Percentiles rank a stretch among this genome's conserved stretches.
phyloP scores from a whole-genome alignment of 1,140 invertebrate species.

The Drosophila orosa region DNA sequence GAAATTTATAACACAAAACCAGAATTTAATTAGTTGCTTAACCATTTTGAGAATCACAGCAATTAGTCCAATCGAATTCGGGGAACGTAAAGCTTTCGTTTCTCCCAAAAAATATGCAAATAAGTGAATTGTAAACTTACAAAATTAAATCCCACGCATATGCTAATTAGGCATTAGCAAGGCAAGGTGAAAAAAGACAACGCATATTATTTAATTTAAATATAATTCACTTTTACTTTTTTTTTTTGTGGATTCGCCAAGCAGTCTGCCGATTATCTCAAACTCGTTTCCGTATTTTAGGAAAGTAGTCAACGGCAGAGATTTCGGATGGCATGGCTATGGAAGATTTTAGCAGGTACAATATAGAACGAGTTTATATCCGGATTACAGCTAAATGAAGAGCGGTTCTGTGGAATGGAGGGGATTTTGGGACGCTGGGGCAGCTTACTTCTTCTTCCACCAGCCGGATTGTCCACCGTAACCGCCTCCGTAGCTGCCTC shows the following conservation, averaged over 20 bases:
- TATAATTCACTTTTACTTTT: conserved; percentile 40
- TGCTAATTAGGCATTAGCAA: background rate
- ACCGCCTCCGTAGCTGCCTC: conserved; percentile 34
- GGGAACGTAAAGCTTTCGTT: background rate
- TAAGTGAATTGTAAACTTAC: conserved; percentile 5
- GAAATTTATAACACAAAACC: conserved; percentile 1
- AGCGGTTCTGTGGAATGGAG: background rate
- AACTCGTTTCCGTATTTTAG: conserved; percentile 38
- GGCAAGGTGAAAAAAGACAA: conserved; percentile 1
- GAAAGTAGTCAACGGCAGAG: conserved; percentile 1
- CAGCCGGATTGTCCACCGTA: conserved; percentile 59
- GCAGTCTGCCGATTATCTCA: conserved; percentile 19
- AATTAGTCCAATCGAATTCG: background rate
- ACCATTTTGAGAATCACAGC: background rate
- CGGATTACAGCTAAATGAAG: conserved; percentile 25
- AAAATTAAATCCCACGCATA: background rate
- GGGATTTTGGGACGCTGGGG: background rate
- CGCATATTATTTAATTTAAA: conserved; percentile 24
- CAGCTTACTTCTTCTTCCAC: conserved; percentile 60
- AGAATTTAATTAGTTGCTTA: background rate
- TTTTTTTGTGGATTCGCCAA: conserved; percentile 29
- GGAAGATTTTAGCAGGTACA: conserved; percentile 42
- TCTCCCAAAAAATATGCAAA: background rate
- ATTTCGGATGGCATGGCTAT: conserved; percentile 4
- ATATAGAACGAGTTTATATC: conserved; percentile 50